phyloP scores from a whole-genome alignment of 1,140 invertebrate species.

The Ceratosolen solmsi region DNA sequence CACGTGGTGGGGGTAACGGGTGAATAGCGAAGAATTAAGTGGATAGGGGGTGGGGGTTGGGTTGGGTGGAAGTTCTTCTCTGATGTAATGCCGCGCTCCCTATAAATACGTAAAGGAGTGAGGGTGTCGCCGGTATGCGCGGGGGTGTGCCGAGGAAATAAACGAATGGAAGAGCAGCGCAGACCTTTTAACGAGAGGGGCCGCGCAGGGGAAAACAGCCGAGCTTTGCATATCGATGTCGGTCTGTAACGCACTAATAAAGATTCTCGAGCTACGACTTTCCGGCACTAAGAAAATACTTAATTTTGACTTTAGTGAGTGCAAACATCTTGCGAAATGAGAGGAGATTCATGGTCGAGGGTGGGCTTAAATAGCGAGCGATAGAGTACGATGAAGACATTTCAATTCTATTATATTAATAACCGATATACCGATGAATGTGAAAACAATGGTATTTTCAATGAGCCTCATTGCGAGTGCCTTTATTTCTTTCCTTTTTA shows the following conservation, averaged over 20 bases:
- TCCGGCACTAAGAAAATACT: background rate
- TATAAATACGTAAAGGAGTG: slow-evolving; percentile 52
- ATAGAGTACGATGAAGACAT: no score
- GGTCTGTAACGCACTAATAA: slow-evolving; percentile 36
- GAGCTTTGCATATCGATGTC: slow-evolving; percentile 48
- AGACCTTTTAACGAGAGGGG: slow-evolving; percentile 5
- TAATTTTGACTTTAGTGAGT: slow-evolving; percentile 32
- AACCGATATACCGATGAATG: no score
- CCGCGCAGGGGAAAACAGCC: background rate
- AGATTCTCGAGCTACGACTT: slow-evolving; percentile 5
- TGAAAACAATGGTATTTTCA: no score
- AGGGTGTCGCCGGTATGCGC: background rate
- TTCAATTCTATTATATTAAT: no score
- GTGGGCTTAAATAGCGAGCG: no score
- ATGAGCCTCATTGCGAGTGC: no score
- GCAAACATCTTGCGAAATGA: slow-evolving; percentile 11
- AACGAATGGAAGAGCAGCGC: background rate
- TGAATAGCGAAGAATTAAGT: slow-evolving; percentile 48
- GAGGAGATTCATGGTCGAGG: background rate
- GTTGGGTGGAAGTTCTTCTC: slow-evolving; percentile 43
- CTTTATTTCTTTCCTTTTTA: no score
- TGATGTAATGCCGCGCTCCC: slow-evolving; percentile 51
- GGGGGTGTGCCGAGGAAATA: background rate
- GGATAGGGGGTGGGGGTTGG: slow-evolving; percentile 40
- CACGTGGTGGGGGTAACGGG: slow-evolving; percentile 34